Conservation (phyloP, 1,140 invertebrate species). For the Pygmarrhopalites habei region DNA sequence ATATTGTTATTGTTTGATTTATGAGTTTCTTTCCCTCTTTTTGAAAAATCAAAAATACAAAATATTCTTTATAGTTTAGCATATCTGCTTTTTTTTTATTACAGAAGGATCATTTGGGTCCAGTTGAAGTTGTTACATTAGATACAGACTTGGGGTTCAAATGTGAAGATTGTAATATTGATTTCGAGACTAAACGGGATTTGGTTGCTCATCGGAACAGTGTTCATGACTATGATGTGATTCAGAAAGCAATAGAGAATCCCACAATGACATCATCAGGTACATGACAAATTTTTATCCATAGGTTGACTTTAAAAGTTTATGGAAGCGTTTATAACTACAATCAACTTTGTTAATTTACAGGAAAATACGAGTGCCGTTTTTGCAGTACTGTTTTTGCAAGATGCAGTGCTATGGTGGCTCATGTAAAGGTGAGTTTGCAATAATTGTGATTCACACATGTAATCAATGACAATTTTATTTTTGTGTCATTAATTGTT, state of each 20-base stretch:
- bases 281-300: no score
- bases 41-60: no score
- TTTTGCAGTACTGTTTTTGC: conserved; percentile 5
- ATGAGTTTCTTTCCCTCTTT: no score
- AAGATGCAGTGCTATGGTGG: conserved; percentile 2
- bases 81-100: no score
- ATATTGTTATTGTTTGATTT: no score
- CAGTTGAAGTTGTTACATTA: conserved; percentile 2
- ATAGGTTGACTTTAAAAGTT: no score
- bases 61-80: no score
- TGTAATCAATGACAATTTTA: no score
- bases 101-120: neutral
- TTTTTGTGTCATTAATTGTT: neutral
- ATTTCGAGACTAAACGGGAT: neutral
- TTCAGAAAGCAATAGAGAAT: conserved; percentile 5
- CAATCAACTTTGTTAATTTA: no score
- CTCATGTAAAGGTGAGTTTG: conserved; percentile 5
- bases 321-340: no score
- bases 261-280: neutral
- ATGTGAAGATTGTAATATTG: neutral
- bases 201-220: neutral
- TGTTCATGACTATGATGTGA: neutral
- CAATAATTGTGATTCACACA: no score
- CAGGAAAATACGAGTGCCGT: conserved; percentile 3
- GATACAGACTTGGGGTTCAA: neutral